Percentiles rank a stretch among this genome's conserved stretches.
These are phyloP conservation scores for Aspiorhynchus laticeps DNA, from an alignment of 2,113 vertebrate species.

Conservation along the genomic window DNA sequence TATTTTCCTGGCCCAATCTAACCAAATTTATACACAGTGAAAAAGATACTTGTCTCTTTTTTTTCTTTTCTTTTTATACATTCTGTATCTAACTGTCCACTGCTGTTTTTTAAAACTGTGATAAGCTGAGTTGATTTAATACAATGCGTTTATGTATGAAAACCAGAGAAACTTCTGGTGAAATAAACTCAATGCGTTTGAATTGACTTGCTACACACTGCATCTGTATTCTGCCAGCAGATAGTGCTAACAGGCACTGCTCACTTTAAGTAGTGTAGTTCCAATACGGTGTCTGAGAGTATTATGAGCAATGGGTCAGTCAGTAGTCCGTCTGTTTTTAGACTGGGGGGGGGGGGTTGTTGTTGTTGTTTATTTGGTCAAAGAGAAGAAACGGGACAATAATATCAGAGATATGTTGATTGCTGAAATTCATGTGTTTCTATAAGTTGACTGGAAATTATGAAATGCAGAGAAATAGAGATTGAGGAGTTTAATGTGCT, in stretches of 20 bases:
- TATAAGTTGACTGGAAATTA: not conserved
- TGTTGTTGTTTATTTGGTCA: not conserved
- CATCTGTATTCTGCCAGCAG: conserved; percentile 31
- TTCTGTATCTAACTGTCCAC: conserved; percentile 48
- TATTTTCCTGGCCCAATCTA: conserved; percentile 22
- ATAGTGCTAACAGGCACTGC: conserved; percentile 26
- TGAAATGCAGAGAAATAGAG: not conserved
- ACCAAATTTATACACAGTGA: conserved; percentile 43
- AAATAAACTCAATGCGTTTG: conserved; percentile 47
- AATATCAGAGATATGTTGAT: not conserved
- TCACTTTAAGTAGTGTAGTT: not conserved
- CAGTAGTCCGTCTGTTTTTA: conserved; percentile 20
- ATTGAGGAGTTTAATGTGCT: not conserved
- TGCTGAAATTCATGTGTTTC: not conserved
- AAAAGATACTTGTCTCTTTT: not conserved
- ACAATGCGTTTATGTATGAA: conserved; percentile 34
- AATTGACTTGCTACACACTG: conserved; percentile 10
- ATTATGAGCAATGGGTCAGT: conserved; percentile 7
- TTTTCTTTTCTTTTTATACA: conserved; percentile 15
- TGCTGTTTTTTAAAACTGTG: conserved; percentile 46
- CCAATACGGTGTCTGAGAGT: not conserved
- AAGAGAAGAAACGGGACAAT: not conserved
- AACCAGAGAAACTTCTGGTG: conserved; percentile 40
- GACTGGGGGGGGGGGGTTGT: not conserved
- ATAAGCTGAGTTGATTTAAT: conserved; percentile 34